Evolutionary conservation across 2,888 invertebrate species (phyloP), one percentile per base, ranked within the genome.

Genomic region (Hecatera dysodea): DNA sequence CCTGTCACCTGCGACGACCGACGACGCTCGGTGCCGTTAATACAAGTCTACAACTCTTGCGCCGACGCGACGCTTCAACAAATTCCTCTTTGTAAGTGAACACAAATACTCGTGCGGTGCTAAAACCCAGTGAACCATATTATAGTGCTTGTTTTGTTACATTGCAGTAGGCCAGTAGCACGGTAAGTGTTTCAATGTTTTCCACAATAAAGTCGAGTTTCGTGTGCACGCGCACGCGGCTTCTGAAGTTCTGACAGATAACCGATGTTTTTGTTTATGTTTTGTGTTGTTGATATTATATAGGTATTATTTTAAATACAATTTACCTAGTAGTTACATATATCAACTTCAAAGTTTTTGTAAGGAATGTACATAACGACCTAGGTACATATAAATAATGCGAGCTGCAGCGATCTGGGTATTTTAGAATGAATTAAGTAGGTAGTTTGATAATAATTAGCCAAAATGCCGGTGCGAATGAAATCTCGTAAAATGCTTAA

Each of bases 241-340:
- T 90, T 87, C 71, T 92, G 92, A 90, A 83, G 65, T 90, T 87
- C 71, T 92, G 92, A 90, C 93, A 92, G 90, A 73, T 87, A 78
- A 69, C 78, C 86, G 72, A 84, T 89, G 88, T 87, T 88, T 89
- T 91, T 92, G 91, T 93, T 92, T 92, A 89, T 88, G 86, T 93
- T 88, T 82, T 70, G 80, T 80, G 69, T 79, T 75, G 80, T 81
- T 69, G 78, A 56, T 72, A 70, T 39, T 39, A 67, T 73, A 71
- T 42, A 12, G 6, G 8, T 22, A 60, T 39, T 36, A n/a, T 39
- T 46, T 46, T 2, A 36, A 9, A 39, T 67, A 46, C 42, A 52
- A 8, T 64, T 36, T 56, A n/a, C 29, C 1, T 19, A 4, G 46
- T 46, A 19, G 15, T 7, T 69, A 53, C 4, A 29, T 72, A 15